Evolutionary conservation across 2,888 invertebrate species (phyloP), one percentile per base, ranked within the genome.

Genomic region (Cryptocephalus moraei): DNA sequence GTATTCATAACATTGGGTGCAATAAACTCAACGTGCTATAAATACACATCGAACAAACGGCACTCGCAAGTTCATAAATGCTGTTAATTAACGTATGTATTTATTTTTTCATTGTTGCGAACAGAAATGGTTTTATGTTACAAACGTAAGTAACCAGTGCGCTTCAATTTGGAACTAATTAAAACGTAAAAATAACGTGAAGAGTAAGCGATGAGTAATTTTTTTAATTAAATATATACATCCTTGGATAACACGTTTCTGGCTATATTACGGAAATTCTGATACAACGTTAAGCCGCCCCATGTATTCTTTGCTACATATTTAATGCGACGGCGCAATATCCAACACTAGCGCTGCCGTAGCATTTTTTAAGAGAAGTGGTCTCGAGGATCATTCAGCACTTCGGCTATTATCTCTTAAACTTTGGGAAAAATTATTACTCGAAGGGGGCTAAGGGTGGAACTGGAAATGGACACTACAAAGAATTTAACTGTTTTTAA

Each of bases 111-210:
- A 11, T 36, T 12, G 36, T 36, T 36, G n/a, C 34, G 34, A 34
- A 34, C 9, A 34, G 9, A 9, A 34, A 34, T 34, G 34, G 9
- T 34, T 9, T 34, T 34, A 34, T 34, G 9, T 34, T 34, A 34
- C 9, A 34, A 34, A 34, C 34, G 9, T 34, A 34, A 9, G n/a
- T 9, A 9, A n/a, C 9, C 34, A 58, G 58, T 56, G 57, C 59
- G n/a, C 60, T 9, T 34, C 34, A 9, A 34, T n/a, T 34, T 34
- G 34, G n/a, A 34, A 34, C 9, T 34, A 34, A 9, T 34, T 36
- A 36, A 11, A 36, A 11, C 12, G 4, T 11, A 12, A 36, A 36
- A 36, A 36, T 11, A 36, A 36, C 11, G n/a, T 12, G 12, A 6
- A 36, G 36, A 2, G 6, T 36, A 36, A n/a, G 2, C 6, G 22